Base-by-base conservation (phyloP, 2,113 vertebrate species). In the Steatornis caripensis region DNA sequence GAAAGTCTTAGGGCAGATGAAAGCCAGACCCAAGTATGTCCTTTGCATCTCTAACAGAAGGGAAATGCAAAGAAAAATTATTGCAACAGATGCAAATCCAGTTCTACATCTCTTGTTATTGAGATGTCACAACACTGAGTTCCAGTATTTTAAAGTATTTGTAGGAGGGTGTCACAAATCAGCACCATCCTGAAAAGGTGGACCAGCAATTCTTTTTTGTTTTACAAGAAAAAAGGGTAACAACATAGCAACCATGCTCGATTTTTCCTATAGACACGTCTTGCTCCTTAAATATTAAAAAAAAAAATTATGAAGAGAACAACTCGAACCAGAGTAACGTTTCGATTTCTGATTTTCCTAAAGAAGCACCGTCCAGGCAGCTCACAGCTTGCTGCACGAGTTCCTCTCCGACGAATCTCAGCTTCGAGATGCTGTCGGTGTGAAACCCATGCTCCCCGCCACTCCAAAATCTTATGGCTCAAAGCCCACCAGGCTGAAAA, bases 401-500 rank as follows among this genome's bases (percentile, higher is more conserved):
- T 10, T 85, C 45, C 77, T 32, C 9, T 9, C 13, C 2, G 0
- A 13, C 1, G n/a, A 51, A 19, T 21, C 36, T 27, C 8, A 6
- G 16, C 53, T 58, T 29, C 0, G 26, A 72, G 78, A 20, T 19
- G 75, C 39, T 58, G 49, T 8, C 2, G 2, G 12, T n/a, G 26
- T 24, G 58, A 69, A 13, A 5, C 4, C 37, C 46, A 5, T 4
- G 32, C 15, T 60, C 46, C 36, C 36, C 5, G 46, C 26, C n/a
- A 37, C 32, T 45, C 51, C 2, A 5, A 66, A 55, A 19, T 11
- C 2, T 0, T 24, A 5, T 0, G 24, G 22, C 21, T 84, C 60
- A 13, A 23, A 64, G 13, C 6, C 10, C 26, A 27, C 27, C 19
- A 4, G 30, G 20, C 48, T 51, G 53, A 29, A 27, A 78, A 57